Evolutionary conservation across 2,113 vertebrate species (phyloP).

Genomic region (Dipodomys spectabilis): DNA sequence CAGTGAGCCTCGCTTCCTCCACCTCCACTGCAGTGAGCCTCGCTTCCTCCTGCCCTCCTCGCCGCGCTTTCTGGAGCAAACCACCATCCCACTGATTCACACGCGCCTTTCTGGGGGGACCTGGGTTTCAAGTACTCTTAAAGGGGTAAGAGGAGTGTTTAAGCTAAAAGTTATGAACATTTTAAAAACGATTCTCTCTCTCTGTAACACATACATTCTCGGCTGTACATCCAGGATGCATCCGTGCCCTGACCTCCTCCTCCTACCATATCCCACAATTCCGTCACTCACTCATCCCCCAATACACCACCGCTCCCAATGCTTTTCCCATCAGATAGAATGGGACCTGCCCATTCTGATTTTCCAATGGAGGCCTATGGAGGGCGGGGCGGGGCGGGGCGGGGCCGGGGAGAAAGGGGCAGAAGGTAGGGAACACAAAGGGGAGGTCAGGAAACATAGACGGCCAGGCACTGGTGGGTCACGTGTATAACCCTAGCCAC

Average conservation of each 20-base stretch:
- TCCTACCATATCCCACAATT: background rate
- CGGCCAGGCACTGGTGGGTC: no score
- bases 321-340: background rate
- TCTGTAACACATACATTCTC: background rate
- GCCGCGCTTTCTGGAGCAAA: constrained; percentile 1
- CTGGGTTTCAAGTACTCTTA: background rate
- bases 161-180: background rate
- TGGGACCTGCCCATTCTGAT: background rate
- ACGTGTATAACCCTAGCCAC: no score
- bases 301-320: background rate
- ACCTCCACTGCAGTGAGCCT: background rate
- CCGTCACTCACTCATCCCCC: background rate
- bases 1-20: background rate
- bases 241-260: background rate
- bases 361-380: background rate
- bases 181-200: constrained; percentile 23
- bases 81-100: no score
- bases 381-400: background rate
- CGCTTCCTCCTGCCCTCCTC: background rate
- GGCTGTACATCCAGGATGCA: no score
- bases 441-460: no score
- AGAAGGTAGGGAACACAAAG: background rate
- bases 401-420: rapidly evolving
- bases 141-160: background rate
- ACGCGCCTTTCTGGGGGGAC: no score